phyloP scores from a whole-genome alignment of 2,113 vertebrate genomes.

The Mus pahari region DNA sequence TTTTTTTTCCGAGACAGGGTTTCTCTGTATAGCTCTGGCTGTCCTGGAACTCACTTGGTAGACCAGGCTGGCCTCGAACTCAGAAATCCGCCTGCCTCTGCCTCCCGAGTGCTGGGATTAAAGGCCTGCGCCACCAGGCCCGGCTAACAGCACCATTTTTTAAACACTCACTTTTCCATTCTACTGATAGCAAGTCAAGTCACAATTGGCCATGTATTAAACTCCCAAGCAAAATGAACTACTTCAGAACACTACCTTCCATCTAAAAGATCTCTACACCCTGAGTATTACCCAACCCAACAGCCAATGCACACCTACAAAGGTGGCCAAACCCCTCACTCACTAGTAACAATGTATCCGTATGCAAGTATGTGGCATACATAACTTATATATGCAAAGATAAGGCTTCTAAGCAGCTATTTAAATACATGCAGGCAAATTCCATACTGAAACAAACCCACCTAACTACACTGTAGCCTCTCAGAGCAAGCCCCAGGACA shows the following conservation, averaged over 20 bases:
- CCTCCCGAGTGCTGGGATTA: too few relatives aligned
- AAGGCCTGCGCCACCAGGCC: too few relatives aligned
- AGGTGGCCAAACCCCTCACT: background rate
- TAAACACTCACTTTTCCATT: background rate
- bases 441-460: background rate
- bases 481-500: background rate
- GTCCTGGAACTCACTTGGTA: too few relatives aligned
- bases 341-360: background rate
- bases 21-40: too few relatives aligned
- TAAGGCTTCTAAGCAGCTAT: background rate
- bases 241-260: background rate
- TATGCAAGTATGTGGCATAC: background rate
- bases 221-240: constrained; percentile 13
- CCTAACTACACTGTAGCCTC: background rate
- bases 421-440: background rate
- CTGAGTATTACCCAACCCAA: background rate
- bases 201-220: background rate
- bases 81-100: too few relatives aligned
- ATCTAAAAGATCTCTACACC: background rate
- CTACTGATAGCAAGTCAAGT: background rate
- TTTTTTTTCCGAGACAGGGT: too few relatives aligned
- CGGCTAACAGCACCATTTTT: too few relatives aligned
- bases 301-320: background rate
- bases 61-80: too few relatives aligned
- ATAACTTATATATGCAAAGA: background rate